Conservation (phyloP, 2,797 vertebrate genomes). For the Sphenodon punctatus region DNA sequence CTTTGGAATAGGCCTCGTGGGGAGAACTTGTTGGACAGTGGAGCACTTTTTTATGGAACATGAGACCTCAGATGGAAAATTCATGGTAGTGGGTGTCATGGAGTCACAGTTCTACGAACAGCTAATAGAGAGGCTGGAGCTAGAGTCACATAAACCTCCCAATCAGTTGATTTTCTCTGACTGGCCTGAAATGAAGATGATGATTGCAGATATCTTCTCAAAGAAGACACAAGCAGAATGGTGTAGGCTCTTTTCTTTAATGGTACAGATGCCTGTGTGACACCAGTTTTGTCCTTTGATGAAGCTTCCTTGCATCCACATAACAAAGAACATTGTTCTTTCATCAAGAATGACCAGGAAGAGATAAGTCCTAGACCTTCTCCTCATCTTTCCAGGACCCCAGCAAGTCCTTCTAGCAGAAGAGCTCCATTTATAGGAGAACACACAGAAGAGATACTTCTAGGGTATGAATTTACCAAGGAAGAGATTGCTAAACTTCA, state of each 20-base stretch:
- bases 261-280: constrained; percentile 90
- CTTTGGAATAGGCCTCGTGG: constrained; percentile 85
- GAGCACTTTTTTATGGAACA: constrained; percentile 93
- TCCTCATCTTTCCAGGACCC: constrained; percentile 87
- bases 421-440: constrained; percentile 84
- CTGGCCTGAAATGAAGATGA: constrained; percentile 86
- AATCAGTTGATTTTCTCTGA: constrained; percentile 81
- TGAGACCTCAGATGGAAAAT: constrained; percentile 84
- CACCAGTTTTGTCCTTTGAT: constrained; percentile 87
- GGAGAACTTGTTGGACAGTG: constrained; percentile 88
- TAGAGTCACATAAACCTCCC: constrained; percentile 82
- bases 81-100: constrained; percentile 91
- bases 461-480: constrained; percentile 82
- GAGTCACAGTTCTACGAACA: constrained; percentile 89
- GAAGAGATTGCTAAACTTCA: constrained; percentile 81
- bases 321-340: constrained; percentile 86
- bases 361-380: constrained; percentile 87
- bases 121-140: constrained; percentile 86
- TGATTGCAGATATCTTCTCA: constrained; percentile 84
- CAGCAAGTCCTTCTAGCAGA: constrained; percentile 77
- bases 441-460: constrained; percentile 85
- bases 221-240: constrained; percentile 88
- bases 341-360: constrained; percentile 78
- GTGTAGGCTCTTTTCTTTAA: constrained; percentile 87
- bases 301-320: constrained; percentile 84